Evolutionary conservation across 2,888 invertebrate genomes (phyloP), one percentile per base, ranked within the genome.

Genomic region (Drosophila diplacantha): DNA sequence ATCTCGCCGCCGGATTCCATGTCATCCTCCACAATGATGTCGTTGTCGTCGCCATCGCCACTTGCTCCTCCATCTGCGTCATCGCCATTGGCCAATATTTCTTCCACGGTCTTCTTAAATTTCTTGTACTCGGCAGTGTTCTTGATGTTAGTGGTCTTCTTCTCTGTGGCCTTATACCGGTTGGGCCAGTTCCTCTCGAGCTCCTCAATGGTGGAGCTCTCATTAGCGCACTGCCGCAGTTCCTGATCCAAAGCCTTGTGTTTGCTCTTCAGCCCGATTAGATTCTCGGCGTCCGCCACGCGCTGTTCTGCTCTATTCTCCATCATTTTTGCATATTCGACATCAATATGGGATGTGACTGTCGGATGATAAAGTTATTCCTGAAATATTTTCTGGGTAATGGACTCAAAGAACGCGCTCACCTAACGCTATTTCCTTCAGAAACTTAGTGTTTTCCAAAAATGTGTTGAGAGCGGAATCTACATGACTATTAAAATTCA

Each of bases 141-240:
- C 20, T 72, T 74, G 8, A 69, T 16, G 9, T 69, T 57, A 0
- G n/a, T 3, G 0, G 56, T 46, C 32, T 67, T 74, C 4, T 61
- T 59, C 0, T 37, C 58, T 2, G 8, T 20, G 7, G 31, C 39
- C 7, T 26, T 2, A 3, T 26, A 37, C 9, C 38, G 39, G 11
- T 22, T 6, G 3, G 18, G 11, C 32, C 37, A 38, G 16, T 16
- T 47, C 1, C 34, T 4, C 14, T 20, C 46, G n/a, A 56, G 32
- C 11, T 60, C 56, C 26, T 60, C 46, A 9, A 56, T 9, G 6
- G 56, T 41, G 4, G 24, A 4, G 20, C 39, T 47, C 32, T 46
- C 56, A 3, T 22, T 32, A 3, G 22, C 31, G 31, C 18, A 20
- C 31, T 43, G 3, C 6, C 11, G 32, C 29, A 20, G 34, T 11